Base-by-base conservation (phyloP, 2,797 vertebrate species). In the Chrosomus eos region DNA sequence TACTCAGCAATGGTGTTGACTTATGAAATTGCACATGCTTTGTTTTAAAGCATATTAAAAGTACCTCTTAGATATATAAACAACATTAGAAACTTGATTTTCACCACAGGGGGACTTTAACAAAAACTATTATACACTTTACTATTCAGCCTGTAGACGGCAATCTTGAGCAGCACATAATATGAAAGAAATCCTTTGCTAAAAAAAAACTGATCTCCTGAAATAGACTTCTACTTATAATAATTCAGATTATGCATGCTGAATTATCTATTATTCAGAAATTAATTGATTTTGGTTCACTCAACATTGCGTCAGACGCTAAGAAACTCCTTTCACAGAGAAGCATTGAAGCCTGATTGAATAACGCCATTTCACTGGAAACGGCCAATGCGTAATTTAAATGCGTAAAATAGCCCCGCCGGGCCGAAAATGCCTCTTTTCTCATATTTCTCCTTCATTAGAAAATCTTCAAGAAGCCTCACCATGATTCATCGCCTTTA, bases 141-240 rank as follows among this genome's bases (percentile, higher is more conserved):
- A 60, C 11, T 2, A 26, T 26, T 62, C n/a, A 28, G 26, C 55
- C 55, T 60, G 55, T 60, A 60, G 23, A 10, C n/a, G 10, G 23
- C 1, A 62, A 28, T 62, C 26, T 28, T 62, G 6, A 28, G n/a
- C 1, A 13, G 3, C n/a, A 60, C 4, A 0, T 13, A 14, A 62
- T 6, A n/a, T 14, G n/a, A 11, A n/a, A 26, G 0, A 26, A 26
- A 13, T 14, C 11, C 58, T 60, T 13, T 0, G 0, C 11, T 2
- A 13, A 60, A 60, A n/a, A 31, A 58, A 26, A 26, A 60, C 9
- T 26, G n/a, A 14, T n/a, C 58, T 60, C 5, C n/a, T 26, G 10
- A 60, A 26, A 26, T 60, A 26, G n/a, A 60, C 58, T 60, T 60
- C 1, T 26, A 13, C 55, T 13, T 23, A 60, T 23, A 23, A 55